Conservation (phyloP, 1,140 invertebrate species). For the Drosophila carrolli region DNA sequence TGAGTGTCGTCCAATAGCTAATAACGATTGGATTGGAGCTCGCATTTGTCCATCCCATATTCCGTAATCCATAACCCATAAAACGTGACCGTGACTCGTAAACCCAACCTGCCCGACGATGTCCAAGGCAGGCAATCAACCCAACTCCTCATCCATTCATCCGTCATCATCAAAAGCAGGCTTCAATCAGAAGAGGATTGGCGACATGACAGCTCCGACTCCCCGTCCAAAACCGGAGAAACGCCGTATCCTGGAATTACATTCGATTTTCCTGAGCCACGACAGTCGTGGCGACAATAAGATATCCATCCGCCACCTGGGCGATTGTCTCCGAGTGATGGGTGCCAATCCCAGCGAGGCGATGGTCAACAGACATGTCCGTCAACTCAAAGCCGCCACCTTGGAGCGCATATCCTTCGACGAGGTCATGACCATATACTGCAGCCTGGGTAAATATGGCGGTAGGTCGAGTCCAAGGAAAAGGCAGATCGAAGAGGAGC, state of each 20-base stretch:
- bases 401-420: slow-evolving; percentile 52
- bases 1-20: slow-evolving; percentile 27
- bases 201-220: slow-evolving; percentile 3
- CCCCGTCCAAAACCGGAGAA: slow-evolving; percentile 14
- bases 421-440: slow-evolving; percentile 54
- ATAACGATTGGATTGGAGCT: slow-evolving; percentile 6
- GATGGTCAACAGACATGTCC: slow-evolving; percentile 83
- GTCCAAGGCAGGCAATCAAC: slow-evolving; percentile 4
- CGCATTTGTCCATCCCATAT: slow-evolving; percentile 8
- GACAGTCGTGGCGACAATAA: slow-evolving; percentile 52
- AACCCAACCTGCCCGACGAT: neutral
- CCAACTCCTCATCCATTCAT: slow-evolving; percentile 8
- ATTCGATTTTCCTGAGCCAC: slow-evolving; percentile 32
- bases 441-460: slow-evolving; percentile 11
- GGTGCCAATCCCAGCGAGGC: slow-evolving; percentile 84
- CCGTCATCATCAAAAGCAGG: neutral
- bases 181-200: neutral
- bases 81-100: slow-evolving; percentile 2
- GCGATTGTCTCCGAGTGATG: slow-evolving; percentile 77
- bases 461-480: neutral
- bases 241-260: slow-evolving; percentile 28
- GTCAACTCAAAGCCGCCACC: slow-evolving; percentile 3
- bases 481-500: slow-evolving; percentile 20
- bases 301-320: slow-evolving; percentile 54
- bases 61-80: slow-evolving; percentile 1